Conservation (phyloP, 2,113 vertebrate species). For the Catharus fuscescens region DNA sequence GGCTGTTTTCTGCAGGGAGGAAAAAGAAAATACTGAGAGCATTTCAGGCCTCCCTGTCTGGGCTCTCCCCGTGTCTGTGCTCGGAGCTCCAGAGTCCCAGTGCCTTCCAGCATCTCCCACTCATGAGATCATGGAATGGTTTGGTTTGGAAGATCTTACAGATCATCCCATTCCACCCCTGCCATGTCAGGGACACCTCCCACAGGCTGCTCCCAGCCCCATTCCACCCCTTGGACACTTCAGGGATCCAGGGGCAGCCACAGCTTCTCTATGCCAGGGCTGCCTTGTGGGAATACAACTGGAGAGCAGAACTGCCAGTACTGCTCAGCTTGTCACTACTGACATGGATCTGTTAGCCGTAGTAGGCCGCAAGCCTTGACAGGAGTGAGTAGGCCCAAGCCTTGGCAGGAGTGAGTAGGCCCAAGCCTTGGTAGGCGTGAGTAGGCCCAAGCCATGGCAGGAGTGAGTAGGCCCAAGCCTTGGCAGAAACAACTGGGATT, state of each 20-base stretch:
- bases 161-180: neutral
- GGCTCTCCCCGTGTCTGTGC: neutral
- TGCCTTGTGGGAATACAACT: too few species aligned
- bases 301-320: too few species aligned
- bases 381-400: too few species aligned
- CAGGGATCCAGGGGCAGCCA: neutral
- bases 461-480: too few species aligned
- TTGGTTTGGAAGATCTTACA: neutral
- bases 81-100: fast-evolving
- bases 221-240: fast-evolving
- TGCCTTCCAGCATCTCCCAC: neutral
- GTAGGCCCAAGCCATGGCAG: too few species aligned
- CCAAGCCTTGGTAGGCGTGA: too few species aligned
- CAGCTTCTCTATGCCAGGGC: neutral
- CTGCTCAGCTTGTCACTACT: too few species aligned
- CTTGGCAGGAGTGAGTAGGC: too few species aligned
- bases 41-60: fast-evolving
- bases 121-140: neutral
- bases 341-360: too few species aligned
- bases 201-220: fast-evolving
- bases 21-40: neutral
- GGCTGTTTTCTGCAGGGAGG: neutral
- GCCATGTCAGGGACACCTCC: neutral
- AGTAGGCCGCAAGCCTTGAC: too few species aligned
- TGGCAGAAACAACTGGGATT: too few species aligned